These are phyloP conservation scores for Proctacanthus coquilletti DNA, from an alignment of 1,140 invertebrate species.

Conservation along the genomic window DNA sequence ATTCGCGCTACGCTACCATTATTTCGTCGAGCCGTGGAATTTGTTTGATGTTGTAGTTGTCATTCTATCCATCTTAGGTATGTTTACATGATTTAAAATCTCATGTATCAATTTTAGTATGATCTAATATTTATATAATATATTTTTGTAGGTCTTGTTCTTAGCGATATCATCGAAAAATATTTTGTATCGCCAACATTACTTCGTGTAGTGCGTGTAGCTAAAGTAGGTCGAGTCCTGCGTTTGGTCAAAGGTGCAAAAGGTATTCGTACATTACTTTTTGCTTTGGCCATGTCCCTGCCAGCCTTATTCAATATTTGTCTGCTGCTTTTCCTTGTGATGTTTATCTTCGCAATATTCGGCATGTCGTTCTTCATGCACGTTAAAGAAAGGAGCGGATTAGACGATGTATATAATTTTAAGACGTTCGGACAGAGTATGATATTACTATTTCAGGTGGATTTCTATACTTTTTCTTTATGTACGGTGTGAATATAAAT, in stretches of 20 bases:
- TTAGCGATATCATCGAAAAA: slow-evolving; percentile 92
- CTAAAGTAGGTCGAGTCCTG: slow-evolving; percentile 91
- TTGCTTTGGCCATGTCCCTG: slow-evolving; percentile 94
- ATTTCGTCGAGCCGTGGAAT: slow-evolving; percentile 99
- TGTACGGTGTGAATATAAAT: not conserved
- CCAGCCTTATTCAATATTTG: slow-evolving; percentile 98
- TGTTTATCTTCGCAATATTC: slow-evolving; percentile 99
- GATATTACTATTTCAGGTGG: slow-evolving; percentile 90
- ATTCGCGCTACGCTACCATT: slow-evolving; percentile 90
- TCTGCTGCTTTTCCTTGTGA: slow-evolving; percentile 90
- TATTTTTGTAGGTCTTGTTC: slow-evolving; percentile 68
- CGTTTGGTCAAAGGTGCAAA: slow-evolving; percentile 95
- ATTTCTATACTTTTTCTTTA: slow-evolving; percentile 9
- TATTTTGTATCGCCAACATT: slow-evolving; percentile 96
- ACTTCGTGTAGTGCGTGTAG: slow-evolving; percentile 90
- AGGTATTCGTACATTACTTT: slow-evolving; percentile 91
- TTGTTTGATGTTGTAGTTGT: slow-evolving; percentile 98
- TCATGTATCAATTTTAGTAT: slow-evolving; percentile 1
- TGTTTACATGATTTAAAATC: too few relatives aligned
- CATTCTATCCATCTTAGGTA: slow-evolving; percentile 93
- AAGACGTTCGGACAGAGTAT: slow-evolving; percentile 97
- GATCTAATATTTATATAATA: slow-evolving; percentile 6
- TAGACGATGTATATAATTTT: slow-evolving; percentile 97
- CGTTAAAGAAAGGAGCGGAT: slow-evolving; percentile 80
- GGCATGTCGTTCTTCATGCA: slow-evolving; percentile 99